Evolutionary conservation across 2,113 vertebrate genomes (phyloP), one percentile per base, ranked within the genome.

Genomic region (Mixornis gularis): DNA sequence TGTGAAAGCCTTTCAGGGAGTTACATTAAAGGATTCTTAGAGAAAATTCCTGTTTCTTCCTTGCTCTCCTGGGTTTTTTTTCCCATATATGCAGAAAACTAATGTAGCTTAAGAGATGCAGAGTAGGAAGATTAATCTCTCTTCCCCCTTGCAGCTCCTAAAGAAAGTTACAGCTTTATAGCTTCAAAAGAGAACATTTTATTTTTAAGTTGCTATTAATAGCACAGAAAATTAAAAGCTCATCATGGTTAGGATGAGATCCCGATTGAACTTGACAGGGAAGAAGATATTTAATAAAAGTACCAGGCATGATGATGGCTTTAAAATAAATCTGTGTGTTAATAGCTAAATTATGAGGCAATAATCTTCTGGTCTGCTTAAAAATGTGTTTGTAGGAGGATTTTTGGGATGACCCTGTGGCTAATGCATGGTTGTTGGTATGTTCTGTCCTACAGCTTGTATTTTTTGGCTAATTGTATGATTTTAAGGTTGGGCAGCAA

Each of bases 201-300:
- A 96, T 96, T 96, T 96, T 96, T 93, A 94, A 85, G 71, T 89
- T 94, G 91, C 87, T 96, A 95, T 92, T 91, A 92, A 92, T 96
- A 94, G 91, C 66, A 71, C 30, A 55, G 94, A 93, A 95, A 96
- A 96, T 96, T 95, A 94, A 92, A 95, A 95, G 81, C 89, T 90
- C 89, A 89, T 93, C 87, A 74, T 56, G 79, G 89, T 89, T 92
- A 91, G 87, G 87, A 87, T 91, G 91, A 96, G 92, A 85, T 94
- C 94, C 74, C 74, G 2, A 89, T 90, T 94, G 85, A 94, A 96
- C 81, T 77, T 91, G 89, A 93, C 94, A 93, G 90, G 84, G 92
- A 89, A 93, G 92, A 95, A 55, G 87, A 70, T 92, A 80, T 89
- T 96, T 95, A 85, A 85, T 87, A 79, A 15, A 95, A 85, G 89